Evolutionary conservation across 2,888 invertebrate genomes (phyloP), one percentile per base, ranked within the genome.

Genomic region (Trissoscelio sp.): DNA sequence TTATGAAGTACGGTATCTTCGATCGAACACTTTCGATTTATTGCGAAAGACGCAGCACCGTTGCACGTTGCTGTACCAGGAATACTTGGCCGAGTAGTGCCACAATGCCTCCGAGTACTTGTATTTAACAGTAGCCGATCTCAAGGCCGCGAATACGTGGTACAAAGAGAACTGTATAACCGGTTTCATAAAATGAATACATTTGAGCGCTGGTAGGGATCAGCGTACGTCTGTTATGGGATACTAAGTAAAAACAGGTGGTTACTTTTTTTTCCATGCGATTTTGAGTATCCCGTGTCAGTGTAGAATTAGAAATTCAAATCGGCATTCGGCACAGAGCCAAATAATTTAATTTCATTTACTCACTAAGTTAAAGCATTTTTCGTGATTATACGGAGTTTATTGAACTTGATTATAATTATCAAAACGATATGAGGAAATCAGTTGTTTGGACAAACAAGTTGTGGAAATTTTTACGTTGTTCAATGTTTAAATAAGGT

Each of bases 21-120:
- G 84, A 86, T 85, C 83, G 81, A 57, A 58, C 77, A 89, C 86
- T 88, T 88, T 88, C 87, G 85, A 86, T 89, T 88, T 83, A 84
- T 89, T 88, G 83, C 86, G 86, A 88, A 88, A 88, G 84, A 62
- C 73, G 42, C 39, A 46, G 70, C 51, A 70, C 72, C 58, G 55
- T 62, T 66, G 24, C 57, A 31, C 48, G 70, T 67, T 37, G 42
- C 39, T 57, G 70, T 58, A 80, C 60, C 79, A 70, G 53, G 31
- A 53, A 53, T 16, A 53, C 31, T 34, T 11, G 11, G 31, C 31
- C 16, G 39, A 39, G 51, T 55, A 34, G 34, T 51, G 66, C 73
- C 62, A 72, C 72, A 81, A 81, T 81, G 66, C 62, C 16, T 57
- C 67, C 39, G 31, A 67, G 70, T 62, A 31, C 64, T 74, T 79